Evolutionary conservation across 2,797 vertebrate species (phyloP).

Genomic region (Sebastes vulpes): DNA sequence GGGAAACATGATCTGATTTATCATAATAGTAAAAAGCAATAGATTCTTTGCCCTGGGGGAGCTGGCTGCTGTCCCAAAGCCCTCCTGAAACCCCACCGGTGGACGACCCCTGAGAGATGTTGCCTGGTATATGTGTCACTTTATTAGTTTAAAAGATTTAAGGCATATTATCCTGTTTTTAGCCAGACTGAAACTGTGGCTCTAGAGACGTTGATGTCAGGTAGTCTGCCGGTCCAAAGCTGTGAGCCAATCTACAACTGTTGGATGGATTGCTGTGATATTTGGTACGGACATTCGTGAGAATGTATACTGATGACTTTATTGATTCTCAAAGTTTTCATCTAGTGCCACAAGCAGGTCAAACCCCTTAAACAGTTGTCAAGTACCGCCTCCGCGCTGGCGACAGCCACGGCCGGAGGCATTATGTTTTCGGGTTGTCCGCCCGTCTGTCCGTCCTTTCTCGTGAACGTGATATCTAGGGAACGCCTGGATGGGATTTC

Average conservation of each 20-base stretch:
- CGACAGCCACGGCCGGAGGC: no score
- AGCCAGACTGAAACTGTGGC: not conserved
- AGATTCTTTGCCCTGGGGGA: conserved; percentile 45
- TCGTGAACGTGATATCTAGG: no score
- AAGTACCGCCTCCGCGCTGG: no score
- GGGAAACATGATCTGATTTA: conserved; percentile 76
- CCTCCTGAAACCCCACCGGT: conserved; percentile 32
- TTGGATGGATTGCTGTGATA: not conserved
- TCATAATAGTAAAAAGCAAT: conserved; percentile 67
- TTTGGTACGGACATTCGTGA: no score
- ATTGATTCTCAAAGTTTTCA: no score
- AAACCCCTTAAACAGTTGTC: no score
- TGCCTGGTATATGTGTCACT: conserved; percentile 42
- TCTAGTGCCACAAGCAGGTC: no score
- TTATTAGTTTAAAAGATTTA: conserved; percentile 31
- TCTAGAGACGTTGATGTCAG: not conserved
- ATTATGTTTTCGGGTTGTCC: no score
- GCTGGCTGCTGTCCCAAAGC: conserved; percentile 25
- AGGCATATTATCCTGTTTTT: conserved; percentile 13
- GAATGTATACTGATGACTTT: no score
- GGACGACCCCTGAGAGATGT: conserved; percentile 32
- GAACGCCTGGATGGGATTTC: no score
- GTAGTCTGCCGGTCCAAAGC: not conserved
- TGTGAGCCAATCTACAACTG: no score
- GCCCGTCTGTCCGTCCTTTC: no score